These are phyloP conservation scores for Epizoanthus rinbou DNA, from an alignment of 92 coral and sea anemone genomes.

Conservation along the genomic window DNA sequence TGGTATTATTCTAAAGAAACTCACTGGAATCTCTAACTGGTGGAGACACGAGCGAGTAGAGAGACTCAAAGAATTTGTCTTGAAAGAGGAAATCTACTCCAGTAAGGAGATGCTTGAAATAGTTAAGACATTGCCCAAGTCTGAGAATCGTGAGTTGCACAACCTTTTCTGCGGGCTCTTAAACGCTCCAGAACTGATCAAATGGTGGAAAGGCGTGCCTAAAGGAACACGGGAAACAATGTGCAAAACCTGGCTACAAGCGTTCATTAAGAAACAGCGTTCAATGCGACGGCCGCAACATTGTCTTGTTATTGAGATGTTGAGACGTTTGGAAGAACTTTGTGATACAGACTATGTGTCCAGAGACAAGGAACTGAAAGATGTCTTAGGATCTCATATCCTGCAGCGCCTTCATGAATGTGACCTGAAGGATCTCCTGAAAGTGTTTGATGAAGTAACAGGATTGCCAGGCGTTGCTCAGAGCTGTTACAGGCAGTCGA, in stretches of 20 bases:
- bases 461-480: not conserved
- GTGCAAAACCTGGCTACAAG: slow-evolving; percentile 21
- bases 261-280: not conserved
- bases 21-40: not conserved
- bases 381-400: not conserved
- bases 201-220: slow-evolving; percentile 3
- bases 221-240: slow-evolving; percentile 2
- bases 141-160: not conserved
- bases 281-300: not conserved
- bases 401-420: slow-evolving; percentile 11
- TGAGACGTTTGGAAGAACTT: not conserved
- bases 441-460: slow-evolving; percentile 8
- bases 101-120: not conserved
- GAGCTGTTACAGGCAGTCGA: slow-evolving; percentile 16
- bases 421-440: not conserved
- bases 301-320: not conserved
- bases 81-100: slow-evolving; percentile 20
- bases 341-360: not conserved
- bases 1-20: not conserved
- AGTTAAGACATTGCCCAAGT: not conserved
- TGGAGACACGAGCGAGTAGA: slow-evolving; percentile 1
- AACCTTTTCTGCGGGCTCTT: not conserved
- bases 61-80: not conserved
- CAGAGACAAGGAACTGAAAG: slow-evolving; percentile 3
- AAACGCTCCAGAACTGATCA: not conserved